A percentile compares a stretch with the other conserved stretches of the same genome.
Evolutionary conservation across 2,888 invertebrate species (phyloP).

Genomic region (Dorcus hopei): DNA sequence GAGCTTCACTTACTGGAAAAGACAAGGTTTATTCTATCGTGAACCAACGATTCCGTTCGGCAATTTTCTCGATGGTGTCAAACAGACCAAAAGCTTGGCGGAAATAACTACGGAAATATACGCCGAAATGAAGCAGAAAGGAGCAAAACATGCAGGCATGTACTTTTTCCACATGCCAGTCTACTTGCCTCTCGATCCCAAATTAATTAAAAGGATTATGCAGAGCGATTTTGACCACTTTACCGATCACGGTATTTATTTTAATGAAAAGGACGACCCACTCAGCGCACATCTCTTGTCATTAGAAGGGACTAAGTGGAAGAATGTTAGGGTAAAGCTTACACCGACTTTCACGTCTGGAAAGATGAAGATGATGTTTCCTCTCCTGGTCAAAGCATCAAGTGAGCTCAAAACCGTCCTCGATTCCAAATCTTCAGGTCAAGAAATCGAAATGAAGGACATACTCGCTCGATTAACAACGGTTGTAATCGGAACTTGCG

Average conservation of each 20-base stretch:
- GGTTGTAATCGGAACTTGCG: constrained; percentile 9
- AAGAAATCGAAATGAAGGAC: constrained; percentile 7
- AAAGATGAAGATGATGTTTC: constrained; percentile 26
- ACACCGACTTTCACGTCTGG: constrained; percentile 24
- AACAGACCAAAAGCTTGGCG: constrained; percentile 10
- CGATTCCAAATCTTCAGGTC: neutral
- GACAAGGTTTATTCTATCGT: constrained; percentile 21
- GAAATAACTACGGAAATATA: constrained; percentile 18
- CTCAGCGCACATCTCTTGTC: constrained; percentile 57
- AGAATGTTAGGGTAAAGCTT: constrained; percentile 28
- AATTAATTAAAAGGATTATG: constrained; percentile 45
- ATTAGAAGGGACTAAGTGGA: constrained; percentile 58
- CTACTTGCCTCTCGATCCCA: constrained; percentile 28
- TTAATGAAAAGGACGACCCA: constrained; percentile 56
- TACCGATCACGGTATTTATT: constrained; percentile 58
- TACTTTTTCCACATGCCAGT: constrained; percentile 24
- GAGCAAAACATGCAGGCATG: constrained; percentile 25
- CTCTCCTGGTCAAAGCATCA: constrained; percentile 12
- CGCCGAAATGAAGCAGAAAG: constrained; percentile 20
- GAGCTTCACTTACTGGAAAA: constrained; percentile 33
- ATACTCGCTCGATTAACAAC: constrained; percentile 9
- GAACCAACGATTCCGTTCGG: constrained; percentile 34
- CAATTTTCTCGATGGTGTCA: constrained; percentile 17
- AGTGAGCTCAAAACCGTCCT: constrained; percentile 9
- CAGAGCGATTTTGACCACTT: constrained; percentile 59